phyloP scores from a whole-genome alignment of 2,113 vertebrate genomes.

The Scortum barcoo region DNA sequence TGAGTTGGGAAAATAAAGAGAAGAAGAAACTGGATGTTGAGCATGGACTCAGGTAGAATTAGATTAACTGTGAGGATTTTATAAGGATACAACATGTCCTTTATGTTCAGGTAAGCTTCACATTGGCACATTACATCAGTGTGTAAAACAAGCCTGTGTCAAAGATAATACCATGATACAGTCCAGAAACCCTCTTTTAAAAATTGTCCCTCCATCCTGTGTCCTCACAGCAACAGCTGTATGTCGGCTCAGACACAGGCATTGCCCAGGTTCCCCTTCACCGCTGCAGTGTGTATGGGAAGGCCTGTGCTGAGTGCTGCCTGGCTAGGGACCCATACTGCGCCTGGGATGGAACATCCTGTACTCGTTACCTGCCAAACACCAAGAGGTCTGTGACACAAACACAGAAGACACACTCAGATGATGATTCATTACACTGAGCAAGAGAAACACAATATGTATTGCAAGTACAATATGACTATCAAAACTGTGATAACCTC shows the following conservation, averaged over 20 bases:
- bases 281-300: conserved; percentile 93
- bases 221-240: conserved; percentile 93
- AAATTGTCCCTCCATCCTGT: background rate
- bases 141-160: too few species aligned
- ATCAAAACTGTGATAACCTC: background rate
- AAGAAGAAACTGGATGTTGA: too few species aligned
- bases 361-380: conserved; percentile 94
- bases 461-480: background rate
- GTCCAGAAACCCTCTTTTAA: background rate
- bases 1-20: too few species aligned
- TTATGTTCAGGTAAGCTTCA: background rate
- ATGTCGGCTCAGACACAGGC: conserved; percentile 87
- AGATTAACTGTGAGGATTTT: too few species aligned
- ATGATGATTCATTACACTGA: background rate
- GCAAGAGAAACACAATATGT: background rate
- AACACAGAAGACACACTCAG: background rate
- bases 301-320: conserved; percentile 96
- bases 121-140: too few species aligned
- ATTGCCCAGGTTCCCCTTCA: conserved; percentile 94
- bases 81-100: background rate
- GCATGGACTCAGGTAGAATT: too few species aligned
- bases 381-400: conserved; percentile 88
- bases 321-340: conserved; percentile 98
- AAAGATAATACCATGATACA: too few species aligned
- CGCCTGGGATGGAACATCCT: conserved; percentile 94